These are phyloP conservation scores for Sicus ferrugineus DNA, from an alignment of 2,888 invertebrate genomes.

Conservation along the genomic window DNA sequence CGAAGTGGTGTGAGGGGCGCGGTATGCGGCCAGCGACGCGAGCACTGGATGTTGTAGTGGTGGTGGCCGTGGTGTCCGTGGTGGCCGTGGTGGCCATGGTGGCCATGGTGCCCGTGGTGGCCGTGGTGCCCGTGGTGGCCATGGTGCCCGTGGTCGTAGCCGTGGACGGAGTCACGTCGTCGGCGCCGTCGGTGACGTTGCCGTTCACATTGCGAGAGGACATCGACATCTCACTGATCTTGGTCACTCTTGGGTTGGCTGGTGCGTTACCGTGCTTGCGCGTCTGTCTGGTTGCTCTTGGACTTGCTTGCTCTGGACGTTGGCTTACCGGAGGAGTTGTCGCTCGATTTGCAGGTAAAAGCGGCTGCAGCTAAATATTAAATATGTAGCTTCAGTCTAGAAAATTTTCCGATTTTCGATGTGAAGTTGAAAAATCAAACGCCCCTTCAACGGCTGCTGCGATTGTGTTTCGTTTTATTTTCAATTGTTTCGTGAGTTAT, in stretches of 20 bases:
- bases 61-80: slow-evolving; percentile 15
- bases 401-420: neutral
- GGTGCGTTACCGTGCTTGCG: neutral
- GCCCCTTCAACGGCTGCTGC: slow-evolving; percentile 21
- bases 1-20: neutral
- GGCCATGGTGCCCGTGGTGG: slow-evolving; percentile 19
- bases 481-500: too few relatives aligned
- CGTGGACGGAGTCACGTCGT: slow-evolving; percentile 26
- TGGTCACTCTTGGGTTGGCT: too few relatives aligned
- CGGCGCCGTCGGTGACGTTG: slow-evolving; percentile 37
- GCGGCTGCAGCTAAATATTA: neutral
- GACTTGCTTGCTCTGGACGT: neutral
- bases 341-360: neutral
- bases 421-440: slow-evolving; percentile 30
- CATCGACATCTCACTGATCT: slow-evolving; percentile 36
- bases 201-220: slow-evolving; percentile 30
- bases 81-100: slow-evolving; percentile 27
- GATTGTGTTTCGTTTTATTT: slow-evolving; percentile 9
- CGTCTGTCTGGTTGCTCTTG: neutral
- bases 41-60: neutral
- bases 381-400: too few relatives aligned
- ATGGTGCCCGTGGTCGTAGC: slow-evolving; percentile 34
- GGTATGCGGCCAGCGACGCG: slow-evolving; percentile 2
- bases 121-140: slow-evolving; percentile 14
- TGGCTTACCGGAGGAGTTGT: too few relatives aligned